Conservation (phyloP, 2,113 vertebrate genomes). For the Vulpes vulpes region DNA sequence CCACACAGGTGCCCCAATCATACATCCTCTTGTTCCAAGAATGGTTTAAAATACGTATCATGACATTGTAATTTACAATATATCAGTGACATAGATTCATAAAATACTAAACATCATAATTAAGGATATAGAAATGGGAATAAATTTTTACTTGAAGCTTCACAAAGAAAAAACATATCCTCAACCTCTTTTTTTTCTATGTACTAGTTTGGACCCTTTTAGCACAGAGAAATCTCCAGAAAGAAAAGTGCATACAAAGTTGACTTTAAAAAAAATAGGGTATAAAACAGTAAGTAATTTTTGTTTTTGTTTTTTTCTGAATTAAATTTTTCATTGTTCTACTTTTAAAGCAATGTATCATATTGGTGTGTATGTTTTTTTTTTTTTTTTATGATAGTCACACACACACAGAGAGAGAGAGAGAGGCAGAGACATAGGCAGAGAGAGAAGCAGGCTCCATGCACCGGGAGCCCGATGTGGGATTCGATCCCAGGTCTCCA, state of each 20-base stretch:
- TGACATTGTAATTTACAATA: neutral
- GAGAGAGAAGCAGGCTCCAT: no score
- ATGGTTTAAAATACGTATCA: neutral
- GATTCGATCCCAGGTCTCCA: no score
- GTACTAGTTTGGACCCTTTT: neutral
- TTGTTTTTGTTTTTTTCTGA: neutral
- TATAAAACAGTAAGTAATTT: neutral
- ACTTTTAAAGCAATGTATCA: neutral
- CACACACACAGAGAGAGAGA: no score
- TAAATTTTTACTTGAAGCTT: neutral
- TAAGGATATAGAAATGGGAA: neutral
- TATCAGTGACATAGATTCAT: neutral
- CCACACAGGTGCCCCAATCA: neutral
- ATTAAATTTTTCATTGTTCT: neutral
- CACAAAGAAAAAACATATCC: neutral
- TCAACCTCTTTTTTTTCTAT: neutral
- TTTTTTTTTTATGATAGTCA: no score
- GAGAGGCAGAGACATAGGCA: no score
- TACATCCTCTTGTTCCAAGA: neutral
- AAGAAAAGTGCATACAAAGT: neutral
- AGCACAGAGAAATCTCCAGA: neutral
- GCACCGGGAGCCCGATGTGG: no score
- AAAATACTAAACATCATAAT: conserved; percentile 28
- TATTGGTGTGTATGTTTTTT: neutral
- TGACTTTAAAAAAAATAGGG: neutral